Evolutionary conservation across 1,140 invertebrate genomes (phyloP), one percentile per base, ranked within the genome.

Genomic region (Scaptomyza pallida): DNA sequence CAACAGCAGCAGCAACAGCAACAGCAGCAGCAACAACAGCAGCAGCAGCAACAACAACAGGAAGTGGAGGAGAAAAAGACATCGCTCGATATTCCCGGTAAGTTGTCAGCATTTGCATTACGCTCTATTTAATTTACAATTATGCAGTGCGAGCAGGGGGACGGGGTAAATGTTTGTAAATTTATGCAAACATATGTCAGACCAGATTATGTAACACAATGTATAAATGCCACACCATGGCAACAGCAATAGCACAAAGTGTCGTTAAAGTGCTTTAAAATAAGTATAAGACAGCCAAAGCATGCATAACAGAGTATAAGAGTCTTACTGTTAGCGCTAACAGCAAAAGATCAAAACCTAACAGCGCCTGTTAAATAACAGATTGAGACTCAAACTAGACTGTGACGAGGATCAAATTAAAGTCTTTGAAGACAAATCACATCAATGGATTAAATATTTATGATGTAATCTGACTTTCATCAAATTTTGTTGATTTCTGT

Each of bases 111-210:
- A 50, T 72, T 68, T 79, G 78, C 56, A 62, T 76, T 73, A 80
- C 81, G 76, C 72, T 76, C 81, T 76, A 86, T 80, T 85, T 81
- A 85, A 81, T 74, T 71, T 55, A 63, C 77, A 86, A 86, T 86
- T 89, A 89, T 89, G 83, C 83, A 54, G 16, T 41, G 19, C 48
- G 19, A 16, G 33, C 59, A 12, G n/a, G 51, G 45, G 44, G 40
- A 21, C 37, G 56, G 23, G 56, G 61, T n/a, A 51, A n/a, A 45
- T 41, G 63, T 60, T 51, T 69, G 61, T 45, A 61, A 88, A 74
- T 89, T 89, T 85, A 85, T 89, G 83, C 83, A 83, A 83, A 89
- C 83, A 89, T 89, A 89, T 83, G 83, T 83, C 79, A 69, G 62
- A 52, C 57, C 59, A 65, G 78, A 89, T 83, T 83, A 89, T 86